A percentile compares a stretch with the other conserved stretches of the same genome.
These are phyloP conservation scores for Sarcophaga variegata DNA, from an alignment of 2,888 invertebrate genomes.

Conservation along the genomic window DNA sequence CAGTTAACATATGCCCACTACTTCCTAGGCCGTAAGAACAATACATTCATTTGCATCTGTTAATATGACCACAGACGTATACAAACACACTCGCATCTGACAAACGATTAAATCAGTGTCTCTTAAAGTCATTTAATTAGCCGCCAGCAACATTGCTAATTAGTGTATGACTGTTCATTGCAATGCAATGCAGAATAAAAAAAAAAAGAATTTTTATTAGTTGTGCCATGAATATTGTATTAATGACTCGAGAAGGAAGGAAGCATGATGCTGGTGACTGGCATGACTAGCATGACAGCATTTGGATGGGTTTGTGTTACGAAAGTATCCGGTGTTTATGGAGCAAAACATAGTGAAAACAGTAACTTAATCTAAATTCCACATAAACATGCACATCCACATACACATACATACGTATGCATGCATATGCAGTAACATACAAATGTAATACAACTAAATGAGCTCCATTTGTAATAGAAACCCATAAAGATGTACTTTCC, in stretches of 20 bases:
- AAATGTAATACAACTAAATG: slow-evolving; percentile 35
- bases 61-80: too few relatives aligned
- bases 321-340: not conserved
- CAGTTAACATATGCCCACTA: too few relatives aligned
- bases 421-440: not conserved
- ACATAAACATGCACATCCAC: not conserved
- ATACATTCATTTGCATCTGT: too few relatives aligned
- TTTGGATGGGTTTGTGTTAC: not conserved
- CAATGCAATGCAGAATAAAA: not conserved
- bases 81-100: not conserved
- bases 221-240: slow-evolving; percentile 2
- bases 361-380: slow-evolving; percentile 31
- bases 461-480: slow-evolving; percentile 25
- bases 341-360: not conserved
- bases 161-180: slow-evolving; percentile 36
- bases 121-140: slow-evolving; percentile 4
- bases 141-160: slow-evolving; percentile 25
- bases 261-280: not conserved
- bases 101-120: not conserved
- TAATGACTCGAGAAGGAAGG: not conserved
- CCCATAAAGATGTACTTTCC: slow-evolving; percentile 31
- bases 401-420: too few relatives aligned
- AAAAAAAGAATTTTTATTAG: not conserved
- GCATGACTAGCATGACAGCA: not conserved
- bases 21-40: too few relatives aligned